phyloP scores from a whole-genome alignment of 2,888 invertebrate species.

The Piscicola geometra region DNA sequence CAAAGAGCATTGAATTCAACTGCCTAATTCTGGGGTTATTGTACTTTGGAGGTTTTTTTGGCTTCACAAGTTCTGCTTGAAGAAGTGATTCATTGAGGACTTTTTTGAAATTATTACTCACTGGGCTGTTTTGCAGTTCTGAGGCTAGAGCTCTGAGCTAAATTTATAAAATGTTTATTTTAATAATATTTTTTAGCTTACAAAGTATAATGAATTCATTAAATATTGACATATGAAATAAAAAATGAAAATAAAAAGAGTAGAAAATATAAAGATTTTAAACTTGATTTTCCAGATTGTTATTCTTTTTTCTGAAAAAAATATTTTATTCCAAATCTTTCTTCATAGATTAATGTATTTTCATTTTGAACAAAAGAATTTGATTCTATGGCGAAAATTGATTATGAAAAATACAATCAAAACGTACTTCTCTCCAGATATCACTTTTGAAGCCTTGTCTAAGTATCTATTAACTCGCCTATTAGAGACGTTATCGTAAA shows the following conservation, averaged over 20 bases:
- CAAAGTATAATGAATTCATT: neutral
- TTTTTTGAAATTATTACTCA: neutral
- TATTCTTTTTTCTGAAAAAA: conserved; percentile 8
- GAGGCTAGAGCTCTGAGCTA: neutral
- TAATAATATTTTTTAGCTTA: neutral
- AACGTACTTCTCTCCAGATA: neutral
- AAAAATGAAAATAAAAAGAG: no score
- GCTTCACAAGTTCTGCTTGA: neutral
- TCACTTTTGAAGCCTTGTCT: neutral
- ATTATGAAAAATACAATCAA: neutral
- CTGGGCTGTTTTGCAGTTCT: neutral
- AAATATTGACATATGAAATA: no score
- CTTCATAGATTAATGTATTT: neutral
- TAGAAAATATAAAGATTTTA: no score
- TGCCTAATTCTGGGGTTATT: neutral
- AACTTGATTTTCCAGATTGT: neutral
- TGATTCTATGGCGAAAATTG: neutral
- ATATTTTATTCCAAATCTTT: neutral
- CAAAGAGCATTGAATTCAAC: neutral
- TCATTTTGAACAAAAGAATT: no score
- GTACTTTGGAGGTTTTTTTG: neutral
- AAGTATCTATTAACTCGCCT: neutral
- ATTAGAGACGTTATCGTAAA: neutral
- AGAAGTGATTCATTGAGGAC: neutral
- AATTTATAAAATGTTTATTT: neutral